Conservation (phyloP, 2,113 vertebrate species). For the Tamias sibiricus region DNA sequence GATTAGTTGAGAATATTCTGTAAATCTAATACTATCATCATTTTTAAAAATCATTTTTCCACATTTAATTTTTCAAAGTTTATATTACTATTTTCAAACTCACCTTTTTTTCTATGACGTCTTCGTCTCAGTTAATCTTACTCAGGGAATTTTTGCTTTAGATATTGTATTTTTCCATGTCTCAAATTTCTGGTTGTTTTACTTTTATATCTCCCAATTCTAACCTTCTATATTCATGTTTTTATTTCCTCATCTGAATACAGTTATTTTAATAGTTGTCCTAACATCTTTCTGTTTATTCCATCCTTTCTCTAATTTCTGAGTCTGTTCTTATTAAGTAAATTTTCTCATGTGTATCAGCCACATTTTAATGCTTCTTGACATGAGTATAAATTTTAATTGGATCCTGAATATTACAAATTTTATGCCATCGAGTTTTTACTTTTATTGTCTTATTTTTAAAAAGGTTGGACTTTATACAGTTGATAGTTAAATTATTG, state of each 20-base stretch:
- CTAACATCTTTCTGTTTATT: neutral
- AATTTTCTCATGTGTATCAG: neutral
- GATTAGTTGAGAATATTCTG: neutral
- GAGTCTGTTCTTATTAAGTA: neutral
- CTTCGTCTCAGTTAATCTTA: neutral
- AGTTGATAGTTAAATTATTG: neutral
- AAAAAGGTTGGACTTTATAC: neutral
- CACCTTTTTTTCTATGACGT: neutral
- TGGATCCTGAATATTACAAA: neutral
- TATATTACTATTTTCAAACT: neutral
- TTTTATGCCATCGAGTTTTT: neutral
- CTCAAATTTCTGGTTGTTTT: neutral
- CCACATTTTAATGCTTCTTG: neutral
- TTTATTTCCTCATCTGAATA: neutral
- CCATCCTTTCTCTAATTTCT: neutral
- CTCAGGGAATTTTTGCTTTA: neutral
- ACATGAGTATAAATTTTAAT: neutral
- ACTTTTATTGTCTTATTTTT: neutral
- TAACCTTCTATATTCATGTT: neutral
- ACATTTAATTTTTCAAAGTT: neutral
- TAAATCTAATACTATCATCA: neutral
- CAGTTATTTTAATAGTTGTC: neutral
- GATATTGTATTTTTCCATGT: neutral
- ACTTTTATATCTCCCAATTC: neutral
- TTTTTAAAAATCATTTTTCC: neutral